A percentile compares a stretch with the other conserved stretches of the same genome.
Conservation (phyloP, 2,888 invertebrate species). For the Meganola albula region DNA sequence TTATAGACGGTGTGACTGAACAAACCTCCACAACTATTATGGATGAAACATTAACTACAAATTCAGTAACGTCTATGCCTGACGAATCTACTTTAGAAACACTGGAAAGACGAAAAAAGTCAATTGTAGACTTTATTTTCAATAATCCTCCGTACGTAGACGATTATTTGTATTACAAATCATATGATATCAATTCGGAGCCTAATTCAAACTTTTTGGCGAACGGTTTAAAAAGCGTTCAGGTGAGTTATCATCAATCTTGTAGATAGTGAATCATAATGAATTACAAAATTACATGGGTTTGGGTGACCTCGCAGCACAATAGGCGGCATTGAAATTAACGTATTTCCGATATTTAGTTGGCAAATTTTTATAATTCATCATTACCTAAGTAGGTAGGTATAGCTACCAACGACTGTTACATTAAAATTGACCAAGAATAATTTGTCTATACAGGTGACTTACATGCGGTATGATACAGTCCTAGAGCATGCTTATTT, state of each 20-base stretch:
- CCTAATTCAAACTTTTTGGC: slow-evolving; percentile 50
- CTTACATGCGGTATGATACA: slow-evolving; percentile 86
- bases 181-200: slow-evolving; percentile 53
- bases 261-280: background rate
- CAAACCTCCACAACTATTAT: slow-evolving; percentile 16
- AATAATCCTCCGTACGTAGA: slow-evolving; percentile 58
- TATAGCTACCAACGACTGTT: too few species aligned
- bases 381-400: too few species aligned
- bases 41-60: slow-evolving; percentile 21
- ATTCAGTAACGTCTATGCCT: slow-evolving; percentile 24
- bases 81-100: slow-evolving; percentile 48
- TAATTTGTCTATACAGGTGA: slow-evolving; percentile 61
- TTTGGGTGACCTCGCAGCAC: too few species aligned
- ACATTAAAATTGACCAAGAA: too few species aligned
- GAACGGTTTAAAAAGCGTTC: slow-evolving; percentile 62
- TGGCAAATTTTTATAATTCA: too few species aligned
- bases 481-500: slow-evolving; percentile 86
- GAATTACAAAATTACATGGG: too few species aligned
- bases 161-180: slow-evolving; percentile 55
- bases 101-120: slow-evolving; percentile 57
- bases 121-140: slow-evolving; percentile 62
- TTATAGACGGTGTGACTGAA: slow-evolving; percentile 18
- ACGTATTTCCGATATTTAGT: too few species aligned
- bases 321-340: too few species aligned
- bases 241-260: slow-evolving; percentile 39